Conservation (phyloP, 2,113 vertebrate species). For the Brachirus orientalis region DNA sequence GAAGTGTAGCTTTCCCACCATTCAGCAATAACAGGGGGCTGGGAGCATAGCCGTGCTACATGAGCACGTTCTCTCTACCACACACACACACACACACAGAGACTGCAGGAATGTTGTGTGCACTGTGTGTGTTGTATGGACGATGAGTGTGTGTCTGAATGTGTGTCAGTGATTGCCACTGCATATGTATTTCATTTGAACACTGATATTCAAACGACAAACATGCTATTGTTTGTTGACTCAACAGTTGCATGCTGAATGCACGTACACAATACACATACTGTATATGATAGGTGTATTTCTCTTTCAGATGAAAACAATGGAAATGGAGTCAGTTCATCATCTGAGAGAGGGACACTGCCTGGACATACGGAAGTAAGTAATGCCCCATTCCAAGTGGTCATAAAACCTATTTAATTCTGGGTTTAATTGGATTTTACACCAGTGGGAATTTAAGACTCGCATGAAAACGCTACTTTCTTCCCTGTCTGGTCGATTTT, state of each 20-base stretch:
- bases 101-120: slow-evolving; percentile 58
- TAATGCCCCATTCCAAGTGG: background rate
- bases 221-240: too few relatives aligned
- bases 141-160: slow-evolving; percentile 24
- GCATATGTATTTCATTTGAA: slow-evolving; percentile 17
- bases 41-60: slow-evolving; percentile 39
- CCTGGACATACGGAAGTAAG: slow-evolving; percentile 77
- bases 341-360: slow-evolving; percentile 52
- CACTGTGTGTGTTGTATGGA: slow-evolving; percentile 25
- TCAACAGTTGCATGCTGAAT: too few relatives aligned
- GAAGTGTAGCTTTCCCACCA: slow-evolving; percentile 66
- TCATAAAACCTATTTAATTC: too few relatives aligned
- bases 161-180: background rate
- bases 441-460: too few relatives aligned
- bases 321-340: slow-evolving; percentile 60
- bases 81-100: slow-evolving; percentile 25
- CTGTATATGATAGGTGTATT: background rate
- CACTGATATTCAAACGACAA: background rate
- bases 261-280: background rate
- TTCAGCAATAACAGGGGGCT: slow-evolving; percentile 41
- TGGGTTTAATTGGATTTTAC: too few relatives aligned
- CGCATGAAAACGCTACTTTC: too few relatives aligned
- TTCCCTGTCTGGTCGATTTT: too few relatives aligned
- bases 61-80: slow-evolving; percentile 58
- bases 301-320: slow-evolving; percentile 74